phyloP scores from a whole-genome alignment of 2,113 vertebrate species.

The Zapus hudsonius region DNA sequence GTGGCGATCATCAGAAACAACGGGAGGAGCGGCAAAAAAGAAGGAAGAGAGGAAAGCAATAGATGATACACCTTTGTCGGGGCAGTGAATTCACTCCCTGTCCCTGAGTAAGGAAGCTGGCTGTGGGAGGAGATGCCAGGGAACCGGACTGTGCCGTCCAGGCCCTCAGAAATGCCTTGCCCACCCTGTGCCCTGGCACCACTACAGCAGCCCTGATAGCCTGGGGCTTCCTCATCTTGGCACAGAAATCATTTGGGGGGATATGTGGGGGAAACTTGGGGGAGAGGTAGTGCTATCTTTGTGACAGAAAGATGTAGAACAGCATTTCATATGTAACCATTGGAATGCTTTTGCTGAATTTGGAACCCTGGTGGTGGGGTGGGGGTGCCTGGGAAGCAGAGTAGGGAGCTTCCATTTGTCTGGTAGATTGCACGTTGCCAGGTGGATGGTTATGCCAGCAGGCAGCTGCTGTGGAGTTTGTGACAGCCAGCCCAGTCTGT shows the following conservation, averaged over 20 bases:
- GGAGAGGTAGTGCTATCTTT: conserved; percentile 77
- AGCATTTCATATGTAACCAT: too few species aligned
- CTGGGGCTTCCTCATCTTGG: conserved; percentile 87
- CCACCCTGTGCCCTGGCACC: conserved; percentile 70
- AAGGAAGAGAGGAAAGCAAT: conserved; percentile 97
- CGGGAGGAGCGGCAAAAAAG: conserved; percentile 97
- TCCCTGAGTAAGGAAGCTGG: conserved; percentile 93
- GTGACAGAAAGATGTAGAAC: conserved; percentile 79
- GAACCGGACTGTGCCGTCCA: conserved; percentile 77
- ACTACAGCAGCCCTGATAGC: conserved; percentile 77
- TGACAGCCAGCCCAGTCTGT: conserved; percentile 61
- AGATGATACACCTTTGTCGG: conserved; percentile 89
- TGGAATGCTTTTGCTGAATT: conserved; percentile 83
- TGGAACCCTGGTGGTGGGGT: conserved; percentile 70
- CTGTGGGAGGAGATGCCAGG: conserved; percentile 78
- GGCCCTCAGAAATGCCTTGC: conserved; percentile 75
- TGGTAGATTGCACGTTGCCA: conserved; percentile 70
- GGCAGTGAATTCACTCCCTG: conserved; percentile 93
- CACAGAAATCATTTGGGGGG: conserved; percentile 84
- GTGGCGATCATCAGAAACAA: conserved; percentile 98
- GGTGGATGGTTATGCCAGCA: conserved; percentile 42
- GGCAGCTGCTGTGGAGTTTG: conserved; percentile 54
- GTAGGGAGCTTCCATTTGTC: conserved; percentile 72
- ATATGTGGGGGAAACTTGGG: conserved; percentile 68
- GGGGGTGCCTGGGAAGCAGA: conserved; percentile 66